Percentiles rank a stretch among this genome's conserved stretches.
phyloP scores from a whole-genome alignment of 2,797 vertebrate genomes.

The Netta rufina region DNA sequence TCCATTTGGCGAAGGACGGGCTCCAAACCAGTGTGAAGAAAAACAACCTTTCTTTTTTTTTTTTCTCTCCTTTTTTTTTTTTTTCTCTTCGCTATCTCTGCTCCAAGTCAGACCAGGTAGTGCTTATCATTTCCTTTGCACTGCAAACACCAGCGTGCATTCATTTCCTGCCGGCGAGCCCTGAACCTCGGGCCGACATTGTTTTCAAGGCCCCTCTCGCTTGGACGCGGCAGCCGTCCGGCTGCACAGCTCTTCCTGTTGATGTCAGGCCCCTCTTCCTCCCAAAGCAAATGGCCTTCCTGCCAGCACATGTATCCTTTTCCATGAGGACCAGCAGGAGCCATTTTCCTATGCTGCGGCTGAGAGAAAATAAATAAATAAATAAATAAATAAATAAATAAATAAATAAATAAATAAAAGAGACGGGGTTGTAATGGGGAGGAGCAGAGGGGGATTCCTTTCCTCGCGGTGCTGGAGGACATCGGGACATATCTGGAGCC shows the following conservation, averaged over 20 bases:
- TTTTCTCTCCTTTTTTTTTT: not conserved
- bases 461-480: not conserved
- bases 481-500: not conserved
- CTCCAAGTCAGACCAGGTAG: conserved; percentile 76
- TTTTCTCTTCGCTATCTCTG: conserved; percentile 14
- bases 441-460: not conserved
- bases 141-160: conserved; percentile 60
- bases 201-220: conserved; percentile 74
- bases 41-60: conserved; percentile 17
- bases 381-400: not conserved
- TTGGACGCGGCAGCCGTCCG: conserved; percentile 67
- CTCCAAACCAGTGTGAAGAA: conserved; percentile 30
- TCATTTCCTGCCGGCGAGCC: conserved; percentile 77
- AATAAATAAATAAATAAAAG: not conserved
- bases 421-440: not conserved
- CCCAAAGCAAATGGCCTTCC: conserved; percentile 78
- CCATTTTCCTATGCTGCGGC: conserved; percentile 39
- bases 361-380: not conserved
- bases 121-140: conserved; percentile 76
- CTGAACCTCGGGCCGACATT: conserved; percentile 75
- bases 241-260: conserved; percentile 81
- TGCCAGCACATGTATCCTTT: conserved; percentile 74
- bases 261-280: conserved; percentile 82
- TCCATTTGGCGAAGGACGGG: conserved; percentile 54
- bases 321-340: conserved; percentile 52